Base-by-base conservation (phyloP, 2,113 vertebrate genomes). In the Cnemophilus loriae region DNA sequence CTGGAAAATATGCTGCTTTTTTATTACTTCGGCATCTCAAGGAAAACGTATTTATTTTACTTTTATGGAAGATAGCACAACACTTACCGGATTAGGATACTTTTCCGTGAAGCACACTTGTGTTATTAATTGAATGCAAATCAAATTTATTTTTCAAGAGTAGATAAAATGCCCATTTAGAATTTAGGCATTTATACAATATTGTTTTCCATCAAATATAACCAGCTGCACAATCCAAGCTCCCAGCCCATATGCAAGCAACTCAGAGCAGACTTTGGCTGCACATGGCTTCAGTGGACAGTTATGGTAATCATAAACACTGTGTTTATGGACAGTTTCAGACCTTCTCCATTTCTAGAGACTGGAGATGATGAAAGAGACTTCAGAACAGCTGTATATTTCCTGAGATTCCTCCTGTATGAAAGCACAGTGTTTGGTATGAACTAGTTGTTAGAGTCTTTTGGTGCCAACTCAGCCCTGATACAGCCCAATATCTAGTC, bases 1-100 rank as follows among this genome's bases (percentile, higher is more conserved):
- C 89, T 83, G 87, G 57, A 96, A 97, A 96, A 85, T 79, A 53
- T 93, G 47, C 37, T 84, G 39, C 16, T 24, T 92, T 95, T 97
- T 95, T 91, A 70, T 93, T 90, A 91, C 70, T 95, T 94, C 68
- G 84, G 20, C 15, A 42, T 79, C 90, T 39, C 64, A 57, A 91
- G 42, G 55, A 93, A 95, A 91, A 95, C 8, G 0, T 50, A 26
- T 74, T 78, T 74, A 44, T 63, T 90, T 94, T 89, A 88, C 46
- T 92, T 96, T 95, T 83, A 95, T 60, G 56, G 90, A 63, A 95
- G 84, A 91, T 57, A 80, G 16, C 24, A 52, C 1, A 6, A 33
- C 41, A 68, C 67, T 85, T 76, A 65, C 76, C 96, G 87, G 37
- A 95, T 67, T 75, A 88, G 55, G 20, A 52, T 93, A 59, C 49